Conservation (phyloP, 2,113 vertebrate genomes). For the Glareola pratincola region DNA sequence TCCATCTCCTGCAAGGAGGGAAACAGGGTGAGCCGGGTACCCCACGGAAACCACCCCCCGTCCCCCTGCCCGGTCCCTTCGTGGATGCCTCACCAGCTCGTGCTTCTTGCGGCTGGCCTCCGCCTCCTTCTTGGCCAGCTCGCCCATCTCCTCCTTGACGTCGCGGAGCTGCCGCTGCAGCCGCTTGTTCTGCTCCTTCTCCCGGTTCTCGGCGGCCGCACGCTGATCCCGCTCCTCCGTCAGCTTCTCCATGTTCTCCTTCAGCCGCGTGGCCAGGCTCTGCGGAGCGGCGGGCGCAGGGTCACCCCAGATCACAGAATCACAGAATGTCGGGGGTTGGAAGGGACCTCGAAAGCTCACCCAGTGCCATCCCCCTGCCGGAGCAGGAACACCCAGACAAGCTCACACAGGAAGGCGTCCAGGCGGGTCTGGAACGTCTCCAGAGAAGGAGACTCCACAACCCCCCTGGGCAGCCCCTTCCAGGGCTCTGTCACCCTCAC, state of each 20-base stretch:
- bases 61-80: accelerated
- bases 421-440: no score
- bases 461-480: no score
- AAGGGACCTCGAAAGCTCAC: no score
- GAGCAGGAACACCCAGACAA: no score
- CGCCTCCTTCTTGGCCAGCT: conserved; percentile 90
- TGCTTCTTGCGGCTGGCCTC: conserved; percentile 97
- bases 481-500: no score
- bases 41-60: accelerated
- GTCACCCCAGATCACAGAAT: neutral
- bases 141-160: conserved; percentile 90
- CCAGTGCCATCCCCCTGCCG: no score
- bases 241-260: conserved; percentile 95
- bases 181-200: conserved; percentile 96
- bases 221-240: conserved; percentile 93
- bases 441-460: no score
- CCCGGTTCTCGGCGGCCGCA: conserved; percentile 84
- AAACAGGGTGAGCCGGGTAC: neutral
- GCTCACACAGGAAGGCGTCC: no score
- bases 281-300: neutral
- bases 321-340: no score
- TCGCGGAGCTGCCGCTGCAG: conserved; percentile 92
- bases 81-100: conserved; percentile 80
- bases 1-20: conserved; percentile 88
- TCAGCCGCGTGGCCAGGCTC: conserved; percentile 88